A percentile compares a stretch with the other conserved stretches of the same genome.
Evolutionary conservation across 2,113 vertebrate genomes (phyloP).

Genomic region (Trematomus loennbergii): DNA sequence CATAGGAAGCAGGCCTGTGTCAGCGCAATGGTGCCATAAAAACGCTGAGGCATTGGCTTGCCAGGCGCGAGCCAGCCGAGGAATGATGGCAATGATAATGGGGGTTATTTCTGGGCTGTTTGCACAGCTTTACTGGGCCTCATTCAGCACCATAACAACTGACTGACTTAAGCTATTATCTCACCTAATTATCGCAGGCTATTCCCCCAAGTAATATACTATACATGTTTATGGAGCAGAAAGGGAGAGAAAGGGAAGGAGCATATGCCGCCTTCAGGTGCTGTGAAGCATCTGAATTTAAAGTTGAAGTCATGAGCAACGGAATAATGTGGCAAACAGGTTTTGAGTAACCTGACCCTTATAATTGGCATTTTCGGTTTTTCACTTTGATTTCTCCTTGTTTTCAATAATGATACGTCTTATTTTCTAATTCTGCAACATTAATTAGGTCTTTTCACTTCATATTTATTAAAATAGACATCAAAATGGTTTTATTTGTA

Average conservation of each 20-base stretch:
- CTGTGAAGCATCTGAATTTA: constrained; percentile 2
- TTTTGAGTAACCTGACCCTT: background rate
- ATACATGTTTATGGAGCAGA: constrained; percentile 60
- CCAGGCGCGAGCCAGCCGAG: constrained; percentile 54
- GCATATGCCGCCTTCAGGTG: constrained; percentile 29
- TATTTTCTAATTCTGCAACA: background rate
- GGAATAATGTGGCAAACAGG: background rate
- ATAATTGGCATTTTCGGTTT: background rate
- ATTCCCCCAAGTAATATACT: constrained; percentile 65
- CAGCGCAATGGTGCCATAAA: constrained; percentile 77
- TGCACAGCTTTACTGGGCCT: constrained; percentile 71
- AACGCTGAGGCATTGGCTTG: constrained; percentile 67
- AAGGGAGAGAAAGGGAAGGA: constrained; percentile 22
- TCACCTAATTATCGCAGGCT: constrained; percentile 75
- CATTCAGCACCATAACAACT: constrained; percentile 64
- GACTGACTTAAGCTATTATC: constrained; percentile 72
- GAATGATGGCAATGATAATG: constrained; percentile 75
- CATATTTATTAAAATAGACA: background rate
- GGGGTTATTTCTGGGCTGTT: constrained; percentile 78
- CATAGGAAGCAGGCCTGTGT: constrained; percentile 66
- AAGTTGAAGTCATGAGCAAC: constrained; percentile 5
- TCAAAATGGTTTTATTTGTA: background rate
- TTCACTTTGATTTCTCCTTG: background rate
- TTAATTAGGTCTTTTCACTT: background rate
- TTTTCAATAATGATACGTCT: background rate